phyloP scores from a whole-genome alignment of 2,113 vertebrate genomes.

The Tringa solitaria region DNA sequence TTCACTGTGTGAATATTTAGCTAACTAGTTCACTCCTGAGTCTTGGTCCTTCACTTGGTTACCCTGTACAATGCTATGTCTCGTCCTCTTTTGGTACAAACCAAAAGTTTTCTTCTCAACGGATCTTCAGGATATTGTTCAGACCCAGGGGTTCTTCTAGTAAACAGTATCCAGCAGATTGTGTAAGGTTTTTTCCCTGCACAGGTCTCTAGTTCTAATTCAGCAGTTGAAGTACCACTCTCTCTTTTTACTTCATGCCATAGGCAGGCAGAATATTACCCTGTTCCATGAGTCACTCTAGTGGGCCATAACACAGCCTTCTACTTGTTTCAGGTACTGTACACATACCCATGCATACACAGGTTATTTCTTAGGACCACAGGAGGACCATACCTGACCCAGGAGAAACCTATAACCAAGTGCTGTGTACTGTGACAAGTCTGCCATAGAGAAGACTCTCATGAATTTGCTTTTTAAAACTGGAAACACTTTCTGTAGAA shows the following conservation, averaged over 20 bases:
- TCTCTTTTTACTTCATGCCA: background rate
- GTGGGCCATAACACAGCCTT: background rate
- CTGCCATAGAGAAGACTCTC: background rate
- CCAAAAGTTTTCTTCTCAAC: background rate
- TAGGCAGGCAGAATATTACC: background rate
- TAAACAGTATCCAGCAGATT: background rate
- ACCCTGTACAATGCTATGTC: background rate
- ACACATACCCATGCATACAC: fast-evolving
- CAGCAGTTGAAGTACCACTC: background rate
- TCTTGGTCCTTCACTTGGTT: background rate
- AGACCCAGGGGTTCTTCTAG: background rate
- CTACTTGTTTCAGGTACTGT: background rate
- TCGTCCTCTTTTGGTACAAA: background rate
- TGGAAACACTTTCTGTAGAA: background rate
- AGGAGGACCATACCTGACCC: background rate
- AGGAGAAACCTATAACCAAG: background rate
- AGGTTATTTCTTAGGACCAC: background rate
- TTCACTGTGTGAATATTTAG: background rate
- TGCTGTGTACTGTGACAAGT: background rate
- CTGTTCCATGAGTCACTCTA: background rate
- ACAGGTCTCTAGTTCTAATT: background rate
- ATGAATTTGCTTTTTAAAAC: background rate
- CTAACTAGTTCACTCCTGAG: background rate
- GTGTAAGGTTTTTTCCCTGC: background rate
- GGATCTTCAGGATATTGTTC: background rate